Conservation (phyloP, 2,113 vertebrate genomes). For the Paraplagusia blochii region DNA sequence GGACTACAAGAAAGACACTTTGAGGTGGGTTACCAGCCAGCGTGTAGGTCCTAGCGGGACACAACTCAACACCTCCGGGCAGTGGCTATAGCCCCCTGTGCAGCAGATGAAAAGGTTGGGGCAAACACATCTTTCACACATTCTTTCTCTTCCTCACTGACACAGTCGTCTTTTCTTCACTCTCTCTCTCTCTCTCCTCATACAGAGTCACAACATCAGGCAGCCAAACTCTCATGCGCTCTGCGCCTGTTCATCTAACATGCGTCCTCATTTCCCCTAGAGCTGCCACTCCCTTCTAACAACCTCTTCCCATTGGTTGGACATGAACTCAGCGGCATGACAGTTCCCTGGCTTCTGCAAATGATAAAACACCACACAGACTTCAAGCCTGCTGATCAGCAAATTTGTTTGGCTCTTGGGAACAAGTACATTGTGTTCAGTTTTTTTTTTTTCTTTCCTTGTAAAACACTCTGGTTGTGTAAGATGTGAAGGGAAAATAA, state of each 20-base stretch:
- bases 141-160: slow-evolving; percentile 71
- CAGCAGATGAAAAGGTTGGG: slow-evolving; percentile 87
- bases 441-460: slow-evolving; percentile 14
- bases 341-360: slow-evolving; percentile 44
- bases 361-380: slow-evolving; percentile 39
- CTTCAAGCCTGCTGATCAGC: slow-evolving; percentile 44
- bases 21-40: slow-evolving; percentile 86
- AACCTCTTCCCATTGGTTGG: slow-evolving; percentile 63
- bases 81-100: slow-evolving; percentile 88
- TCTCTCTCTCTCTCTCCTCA: slow-evolving; percentile 40
- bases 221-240: slow-evolving; percentile 42
- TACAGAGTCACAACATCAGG: slow-evolving; percentile 69
- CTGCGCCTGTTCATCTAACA: background rate
- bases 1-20: slow-evolving; percentile 80
- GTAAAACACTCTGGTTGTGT: slow-evolving; percentile 16
- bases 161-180: slow-evolving; percentile 57
- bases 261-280: slow-evolving; percentile 38
- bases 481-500: slow-evolving; percentile 11
- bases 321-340: slow-evolving; percentile 50
- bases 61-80: slow-evolving; percentile 84
- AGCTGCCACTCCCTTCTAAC: slow-evolving; percentile 52
- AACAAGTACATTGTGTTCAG: slow-evolving; percentile 11
- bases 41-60: slow-evolving; percentile 79
- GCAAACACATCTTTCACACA: slow-evolving; percentile 84
- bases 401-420: slow-evolving; percentile 9